These are phyloP conservation scores for Gallinago undulata DNA, from an alignment of 2,113 vertebrate species.

Conservation along the genomic window DNA sequence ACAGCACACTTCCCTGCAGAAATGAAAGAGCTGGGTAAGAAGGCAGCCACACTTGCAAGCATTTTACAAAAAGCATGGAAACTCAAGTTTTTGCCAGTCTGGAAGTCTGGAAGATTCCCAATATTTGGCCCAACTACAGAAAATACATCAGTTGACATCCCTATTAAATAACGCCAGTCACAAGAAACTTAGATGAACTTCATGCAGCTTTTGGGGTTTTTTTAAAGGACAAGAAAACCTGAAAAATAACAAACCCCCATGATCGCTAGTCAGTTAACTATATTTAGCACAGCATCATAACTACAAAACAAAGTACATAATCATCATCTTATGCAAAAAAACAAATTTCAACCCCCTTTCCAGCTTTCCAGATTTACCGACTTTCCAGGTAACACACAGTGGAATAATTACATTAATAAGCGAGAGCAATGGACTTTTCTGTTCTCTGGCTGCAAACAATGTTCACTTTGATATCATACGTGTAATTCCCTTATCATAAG, in stretches of 20 bases:
- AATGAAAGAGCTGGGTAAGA: conserved; percentile 38
- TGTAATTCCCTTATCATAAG: background rate
- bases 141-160: background rate
- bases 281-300: background rate
- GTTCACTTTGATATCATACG: background rate
- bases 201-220: background rate
- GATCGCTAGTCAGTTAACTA: background rate
- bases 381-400: background rate
- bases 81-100: background rate
- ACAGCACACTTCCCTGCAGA: conserved; percentile 92
- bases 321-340: background rate
- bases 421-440: background rate
- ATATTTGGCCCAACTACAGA: accelerated
- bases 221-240: background rate
- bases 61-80: background rate
- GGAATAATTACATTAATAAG: background rate
- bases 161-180: background rate
- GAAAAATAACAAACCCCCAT: background rate
- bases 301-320: background rate
- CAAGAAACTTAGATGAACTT: background rate
- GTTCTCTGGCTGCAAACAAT: background rate
- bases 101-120: background rate
- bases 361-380: background rate
- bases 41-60: background rate
- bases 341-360: background rate